Conservation (phyloP, 2,113 vertebrate genomes). For the Saguinus imperator region DNA sequence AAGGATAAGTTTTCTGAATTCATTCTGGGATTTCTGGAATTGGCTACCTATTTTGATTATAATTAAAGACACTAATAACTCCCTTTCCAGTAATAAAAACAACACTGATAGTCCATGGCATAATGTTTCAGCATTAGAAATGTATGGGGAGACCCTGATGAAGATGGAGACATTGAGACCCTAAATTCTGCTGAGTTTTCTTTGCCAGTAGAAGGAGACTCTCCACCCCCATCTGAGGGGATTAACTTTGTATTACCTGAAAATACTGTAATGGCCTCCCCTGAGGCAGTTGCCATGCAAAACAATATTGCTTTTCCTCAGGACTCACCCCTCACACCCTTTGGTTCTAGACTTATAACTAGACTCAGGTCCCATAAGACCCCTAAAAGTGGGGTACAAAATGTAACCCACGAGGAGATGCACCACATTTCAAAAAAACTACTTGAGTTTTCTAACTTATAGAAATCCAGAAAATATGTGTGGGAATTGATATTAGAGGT, state of each 20-base stretch:
- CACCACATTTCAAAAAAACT: neutral
- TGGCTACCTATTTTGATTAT: neutral
- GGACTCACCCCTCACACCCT: neutral
- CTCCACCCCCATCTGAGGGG: neutral
- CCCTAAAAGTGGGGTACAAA: neutral
- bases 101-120: neutral
- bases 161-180: neutral
- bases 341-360: neutral
- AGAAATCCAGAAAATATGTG: neutral
- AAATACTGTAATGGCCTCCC: neutral
- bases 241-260: neutral
- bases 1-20: neutral
- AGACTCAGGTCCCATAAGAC: neutral
- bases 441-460: neutral
- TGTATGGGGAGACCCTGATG: neutral
- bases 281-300: neutral
- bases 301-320: neutral
- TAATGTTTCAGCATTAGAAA: neutral
- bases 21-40: neutral
- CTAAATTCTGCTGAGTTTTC: neutral
- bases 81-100: neutral
- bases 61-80: neutral
- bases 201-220: neutral
- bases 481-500: neutral
- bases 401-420: neutral